Evolutionary conservation across 2,888 invertebrate genomes (phyloP).

Genomic region (Ditylenchus weischeri): DNA sequence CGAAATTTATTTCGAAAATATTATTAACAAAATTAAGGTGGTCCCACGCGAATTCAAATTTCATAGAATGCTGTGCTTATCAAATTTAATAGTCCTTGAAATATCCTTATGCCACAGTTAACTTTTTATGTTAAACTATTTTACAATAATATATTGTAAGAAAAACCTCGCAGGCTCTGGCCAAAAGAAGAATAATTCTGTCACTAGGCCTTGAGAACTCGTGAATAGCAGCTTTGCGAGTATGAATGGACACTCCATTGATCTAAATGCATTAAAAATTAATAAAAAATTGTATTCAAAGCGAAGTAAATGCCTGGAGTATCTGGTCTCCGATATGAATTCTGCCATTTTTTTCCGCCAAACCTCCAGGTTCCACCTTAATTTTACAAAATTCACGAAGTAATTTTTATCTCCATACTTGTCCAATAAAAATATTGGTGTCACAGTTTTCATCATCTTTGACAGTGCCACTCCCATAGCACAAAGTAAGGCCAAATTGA

Average conservation of each 20-base stretch:
- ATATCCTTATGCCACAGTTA: too few species aligned
- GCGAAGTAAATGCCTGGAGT: conserved; percentile 58
- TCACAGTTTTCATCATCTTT: conserved; percentile 65
- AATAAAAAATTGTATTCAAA: not conserved
- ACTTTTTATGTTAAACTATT: too few species aligned
- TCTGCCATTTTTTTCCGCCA: conserved; percentile 61
- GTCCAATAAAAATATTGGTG: conserved; percentile 71
- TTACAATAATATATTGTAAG: too few species aligned
- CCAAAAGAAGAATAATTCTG: conserved; percentile 29
- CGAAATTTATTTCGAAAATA: too few species aligned
- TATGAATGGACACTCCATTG: conserved; percentile 30
- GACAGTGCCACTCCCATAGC: conserved; percentile 63
- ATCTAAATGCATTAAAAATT: conserved; percentile 25
- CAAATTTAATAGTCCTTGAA: too few species aligned
- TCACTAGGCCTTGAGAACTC: conserved; percentile 26
- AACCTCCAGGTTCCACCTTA: conserved; percentile 61
- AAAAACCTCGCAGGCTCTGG: conserved; percentile 11
- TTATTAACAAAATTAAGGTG: too few species aligned
- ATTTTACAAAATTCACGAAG: conserved; percentile 29
- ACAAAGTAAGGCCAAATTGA: conserved; percentile 70
- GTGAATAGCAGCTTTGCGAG: conserved; percentile 35
- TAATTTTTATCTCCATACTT: conserved; percentile 58
- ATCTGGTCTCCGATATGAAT: conserved; percentile 63
- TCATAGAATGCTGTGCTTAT: too few species aligned
- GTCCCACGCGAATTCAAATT: too few species aligned